These are phyloP conservation scores for Lepidurus apus DNA, from an alignment of 1,140 invertebrate species.

Conservation along the genomic window DNA sequence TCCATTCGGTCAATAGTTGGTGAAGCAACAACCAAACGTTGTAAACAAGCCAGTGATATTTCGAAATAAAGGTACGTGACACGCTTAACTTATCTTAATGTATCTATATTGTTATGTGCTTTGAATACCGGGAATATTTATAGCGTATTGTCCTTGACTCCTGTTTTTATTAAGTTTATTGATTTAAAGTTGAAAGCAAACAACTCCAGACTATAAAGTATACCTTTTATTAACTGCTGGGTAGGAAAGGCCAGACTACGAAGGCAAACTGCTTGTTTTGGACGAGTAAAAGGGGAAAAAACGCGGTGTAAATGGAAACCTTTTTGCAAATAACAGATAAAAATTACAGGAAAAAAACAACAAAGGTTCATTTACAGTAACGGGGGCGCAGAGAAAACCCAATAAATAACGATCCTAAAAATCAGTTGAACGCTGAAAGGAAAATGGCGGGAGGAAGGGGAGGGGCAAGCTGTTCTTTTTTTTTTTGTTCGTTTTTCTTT, in stretches of 20 bases:
- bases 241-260: slow-evolving; percentile 20
- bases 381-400: background rate
- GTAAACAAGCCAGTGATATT: too few species aligned
- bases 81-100: too few species aligned
- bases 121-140: too few species aligned
- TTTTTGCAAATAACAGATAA: background rate
- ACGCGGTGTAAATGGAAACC: background rate
- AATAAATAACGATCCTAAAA: background rate
- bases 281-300: slow-evolving; percentile 6
- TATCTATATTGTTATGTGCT: too few species aligned
- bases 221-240: slow-evolving; percentile 22
- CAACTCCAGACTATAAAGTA: background rate
- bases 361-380: background rate
- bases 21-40: too few species aligned
- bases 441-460: too few species aligned
- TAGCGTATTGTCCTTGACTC: too few species aligned
- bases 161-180: too few species aligned
- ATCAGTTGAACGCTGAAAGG: background rate
- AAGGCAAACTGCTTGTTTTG: slow-evolving; percentile 15
- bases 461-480: too few species aligned
- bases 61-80: too few species aligned
- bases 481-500: too few species aligned
- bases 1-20: too few species aligned
- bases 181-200: background rate
- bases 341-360: background rate